Conservation (phyloP, 2,888 invertebrate species). For the Pterobdella sp. region DNA sequence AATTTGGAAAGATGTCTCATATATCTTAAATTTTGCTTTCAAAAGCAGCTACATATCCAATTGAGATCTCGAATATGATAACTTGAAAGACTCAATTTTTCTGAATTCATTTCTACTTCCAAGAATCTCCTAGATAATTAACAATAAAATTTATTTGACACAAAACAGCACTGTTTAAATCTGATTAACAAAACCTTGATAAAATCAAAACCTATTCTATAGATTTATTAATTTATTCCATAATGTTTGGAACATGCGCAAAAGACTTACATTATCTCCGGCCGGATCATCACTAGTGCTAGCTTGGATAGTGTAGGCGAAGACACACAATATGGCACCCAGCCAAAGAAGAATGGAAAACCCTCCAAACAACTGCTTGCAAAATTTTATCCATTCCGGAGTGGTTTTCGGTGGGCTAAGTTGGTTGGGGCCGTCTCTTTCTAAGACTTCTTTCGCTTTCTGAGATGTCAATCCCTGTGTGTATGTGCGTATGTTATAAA, state of each 20-base stretch:
- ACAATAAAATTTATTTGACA: too few species aligned
- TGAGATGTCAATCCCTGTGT: slow-evolving; percentile 42
- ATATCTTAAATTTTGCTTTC: too few species aligned
- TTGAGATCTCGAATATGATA: too few species aligned
- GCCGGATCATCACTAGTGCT: slow-evolving; percentile 86
- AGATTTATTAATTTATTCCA: background rate
- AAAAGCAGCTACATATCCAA: too few species aligned
- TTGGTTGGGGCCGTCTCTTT: slow-evolving; percentile 47
- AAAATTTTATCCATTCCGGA: slow-evolving; percentile 50
- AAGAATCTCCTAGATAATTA: too few species aligned
- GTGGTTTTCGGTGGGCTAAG: slow-evolving; percentile 48
- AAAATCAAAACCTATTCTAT: too few species aligned
- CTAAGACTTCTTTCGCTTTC: slow-evolving; percentile 41
- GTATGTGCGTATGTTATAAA: background rate
- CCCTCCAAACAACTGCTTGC: slow-evolving; percentile 48
- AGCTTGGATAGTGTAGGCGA: slow-evolving; percentile 64
- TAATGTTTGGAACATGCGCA: background rate
- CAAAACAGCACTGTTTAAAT: too few species aligned
- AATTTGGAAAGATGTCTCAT: too few species aligned
- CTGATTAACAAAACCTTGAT: too few species aligned
- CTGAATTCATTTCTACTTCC: too few species aligned
- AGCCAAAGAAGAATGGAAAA: slow-evolving; percentile 49
- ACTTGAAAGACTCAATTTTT: too few species aligned
- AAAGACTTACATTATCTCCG: slow-evolving; percentile 66
- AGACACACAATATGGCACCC: slow-evolving; percentile 69